Evolutionary conservation across 1,140 invertebrate species (phyloP), one percentile per base, ranked within the genome.

Genomic region (Lordiphosa clarofinis): DNA sequence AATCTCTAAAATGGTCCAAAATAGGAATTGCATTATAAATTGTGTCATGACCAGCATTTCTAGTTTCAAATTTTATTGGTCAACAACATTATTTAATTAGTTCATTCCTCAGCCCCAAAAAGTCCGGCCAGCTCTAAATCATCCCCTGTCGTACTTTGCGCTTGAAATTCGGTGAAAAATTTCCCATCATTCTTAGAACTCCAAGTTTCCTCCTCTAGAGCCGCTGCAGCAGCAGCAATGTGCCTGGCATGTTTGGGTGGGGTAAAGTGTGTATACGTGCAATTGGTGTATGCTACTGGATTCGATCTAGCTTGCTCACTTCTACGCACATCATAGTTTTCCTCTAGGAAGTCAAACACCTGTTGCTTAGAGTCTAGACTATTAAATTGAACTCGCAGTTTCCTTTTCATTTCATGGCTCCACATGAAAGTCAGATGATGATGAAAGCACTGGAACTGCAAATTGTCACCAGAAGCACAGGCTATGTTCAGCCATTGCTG

Each of bases 341-440:
- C 50, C 9, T 38, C 53, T 1, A 98, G 89, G 91, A 93, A 97
- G 19, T 93, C 88, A 42, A 96, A 90, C 3, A 97, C 94, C 60
- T 91, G 90, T 49, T 92, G 87, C 66, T 92, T 94, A 60, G 90
- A 93, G 56, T 91, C 92, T 19, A 98, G 90, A 63, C 91, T 91
- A 90, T 98, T 98, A 86, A 98, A 97, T 46, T 93, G 89, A 63
- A 91, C 88, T 68, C 94, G 93, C 75, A 95, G 92, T 43, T 91
- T 88, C 68, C 93, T 94, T 4, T 92, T 90, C 60, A 97, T 90
- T 37, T 94, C 82, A 89, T 94, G 94, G 88, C 97, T 95, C 68
- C 96, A 90, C 97, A 99, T 99, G 86, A 97, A 97, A 40, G 96
- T 95, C 47, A 98, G 91, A 90, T 98, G 97, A 88, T 98, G 96